A percentile compares a stretch with the other conserved stretches of the same genome.
Conservation (phyloP, 2,797 vertebrate genomes). For the Salmo trutta region DNA sequence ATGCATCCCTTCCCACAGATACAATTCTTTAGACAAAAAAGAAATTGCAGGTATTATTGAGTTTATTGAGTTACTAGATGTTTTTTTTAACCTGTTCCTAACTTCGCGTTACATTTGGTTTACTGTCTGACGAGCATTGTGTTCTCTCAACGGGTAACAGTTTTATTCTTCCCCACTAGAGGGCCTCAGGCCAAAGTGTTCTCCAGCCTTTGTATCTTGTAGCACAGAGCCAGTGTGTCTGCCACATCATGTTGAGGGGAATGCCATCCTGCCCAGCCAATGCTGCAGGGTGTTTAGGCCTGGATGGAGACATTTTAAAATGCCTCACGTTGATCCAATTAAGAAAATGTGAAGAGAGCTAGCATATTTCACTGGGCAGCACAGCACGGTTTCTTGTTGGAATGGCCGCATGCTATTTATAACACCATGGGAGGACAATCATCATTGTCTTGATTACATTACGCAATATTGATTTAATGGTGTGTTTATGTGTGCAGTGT, state of each 20-base stretch:
- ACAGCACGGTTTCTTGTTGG: neutral
- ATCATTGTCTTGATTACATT: neutral
- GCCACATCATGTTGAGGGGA: neutral
- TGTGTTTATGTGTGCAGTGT: too few species aligned
- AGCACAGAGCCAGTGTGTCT: too few species aligned
- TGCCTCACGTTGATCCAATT: slow-evolving; percentile 25
- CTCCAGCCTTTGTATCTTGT: too few species aligned
- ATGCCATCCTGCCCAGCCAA: neutral
- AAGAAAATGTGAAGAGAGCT: slow-evolving; percentile 19
- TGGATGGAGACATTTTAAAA: slow-evolving; percentile 2
- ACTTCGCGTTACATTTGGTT: too few species aligned
- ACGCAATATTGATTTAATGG: neutral
- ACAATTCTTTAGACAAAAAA: too few species aligned
- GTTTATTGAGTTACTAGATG: too few species aligned
- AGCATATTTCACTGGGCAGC: slow-evolving; percentile 18
- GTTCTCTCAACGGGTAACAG: too few species aligned
- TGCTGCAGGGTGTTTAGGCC: neutral
- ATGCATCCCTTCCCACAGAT: too few species aligned
- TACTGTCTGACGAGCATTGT: too few species aligned
- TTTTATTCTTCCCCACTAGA: slow-evolving; percentile 14
- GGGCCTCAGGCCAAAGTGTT: neutral
- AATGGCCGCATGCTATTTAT: too few species aligned
- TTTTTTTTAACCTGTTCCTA: too few species aligned
- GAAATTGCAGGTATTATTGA: too few species aligned
- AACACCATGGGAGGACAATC: neutral